Evolutionary conservation across 1,140 invertebrate species (phyloP).

Genomic region (Hyphantria cunea): DNA sequence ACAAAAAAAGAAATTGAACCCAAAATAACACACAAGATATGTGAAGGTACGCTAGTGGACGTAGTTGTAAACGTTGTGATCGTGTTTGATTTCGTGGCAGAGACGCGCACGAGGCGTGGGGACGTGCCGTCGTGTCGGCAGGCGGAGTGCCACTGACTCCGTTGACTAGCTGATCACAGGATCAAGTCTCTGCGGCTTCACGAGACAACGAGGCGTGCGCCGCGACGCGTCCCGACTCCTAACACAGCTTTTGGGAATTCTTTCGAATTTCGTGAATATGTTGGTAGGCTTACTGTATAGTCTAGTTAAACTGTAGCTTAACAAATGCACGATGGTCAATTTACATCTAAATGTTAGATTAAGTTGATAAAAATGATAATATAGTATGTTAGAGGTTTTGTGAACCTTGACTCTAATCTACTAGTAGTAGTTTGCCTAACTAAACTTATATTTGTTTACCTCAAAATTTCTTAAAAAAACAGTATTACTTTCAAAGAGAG

Average conservation of each 20-base stretch:
- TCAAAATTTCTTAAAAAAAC: too few species aligned
- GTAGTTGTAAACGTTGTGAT: constrained; percentile 33
- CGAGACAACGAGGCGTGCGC: constrained; percentile 39
- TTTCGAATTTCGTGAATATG: constrained; percentile 9
- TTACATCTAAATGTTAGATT: too few species aligned
- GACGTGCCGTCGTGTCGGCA: constrained; percentile 46
- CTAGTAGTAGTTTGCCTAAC: too few species aligned
- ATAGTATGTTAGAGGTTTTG: too few species aligned
- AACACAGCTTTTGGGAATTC: constrained; percentile 6
- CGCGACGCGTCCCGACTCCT: constrained; percentile 1
- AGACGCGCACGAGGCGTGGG: constrained; percentile 32
- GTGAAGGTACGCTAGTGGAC: background rate
- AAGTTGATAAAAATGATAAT: too few species aligned
- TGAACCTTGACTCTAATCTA: too few species aligned
- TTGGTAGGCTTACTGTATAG: constrained; percentile 12
- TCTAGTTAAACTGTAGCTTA: constrained; percentile 7
- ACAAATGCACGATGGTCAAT: constrained; percentile 5
- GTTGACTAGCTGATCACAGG: constrained; percentile 12
- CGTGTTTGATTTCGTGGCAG: constrained; percentile 60
- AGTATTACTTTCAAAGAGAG: too few species aligned
- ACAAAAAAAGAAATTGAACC: constrained; percentile 9
- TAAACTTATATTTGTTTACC: too few species aligned
- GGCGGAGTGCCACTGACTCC: constrained; percentile 57
- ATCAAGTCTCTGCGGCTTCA: constrained; percentile 13
- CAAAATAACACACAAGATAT: constrained; percentile 4